Conservation (phyloP, 2,888 invertebrate genomes). For the Drosophila antonietae region DNA sequence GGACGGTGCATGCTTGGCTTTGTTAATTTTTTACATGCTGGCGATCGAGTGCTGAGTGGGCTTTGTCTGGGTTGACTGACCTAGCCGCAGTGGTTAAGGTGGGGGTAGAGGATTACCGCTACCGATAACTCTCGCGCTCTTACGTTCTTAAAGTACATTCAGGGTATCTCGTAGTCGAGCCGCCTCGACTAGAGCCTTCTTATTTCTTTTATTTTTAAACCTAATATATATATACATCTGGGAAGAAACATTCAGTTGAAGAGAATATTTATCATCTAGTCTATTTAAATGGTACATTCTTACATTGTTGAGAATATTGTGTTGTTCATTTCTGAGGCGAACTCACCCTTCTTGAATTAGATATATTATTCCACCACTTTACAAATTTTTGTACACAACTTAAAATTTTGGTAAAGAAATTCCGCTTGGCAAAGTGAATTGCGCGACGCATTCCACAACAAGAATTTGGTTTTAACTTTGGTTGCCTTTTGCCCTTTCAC, state of each 20-base stretch:
- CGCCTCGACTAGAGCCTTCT: too few species aligned
- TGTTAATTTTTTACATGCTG: too few species aligned
- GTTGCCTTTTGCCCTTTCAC: slow-evolving; percentile 46
- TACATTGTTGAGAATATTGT: slow-evolving; percentile 16
- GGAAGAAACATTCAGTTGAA: neutral
- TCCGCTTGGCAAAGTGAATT: slow-evolving; percentile 62
- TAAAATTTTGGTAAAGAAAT: slow-evolving; percentile 59
- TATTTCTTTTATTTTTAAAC: too few species aligned
- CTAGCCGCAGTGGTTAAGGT: too few species aligned
- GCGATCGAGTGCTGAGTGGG: too few species aligned
- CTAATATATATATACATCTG: too few species aligned
- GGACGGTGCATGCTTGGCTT: too few species aligned
- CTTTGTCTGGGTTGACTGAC: too few species aligned
- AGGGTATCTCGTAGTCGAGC: too few species aligned
- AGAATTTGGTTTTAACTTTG: slow-evolving; percentile 60
- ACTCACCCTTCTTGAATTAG: slow-evolving; percentile 40
- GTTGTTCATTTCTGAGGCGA: slow-evolving; percentile 30
- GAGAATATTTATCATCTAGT: neutral
- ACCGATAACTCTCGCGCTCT: too few species aligned
- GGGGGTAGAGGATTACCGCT: too few species aligned
- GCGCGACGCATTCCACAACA: slow-evolving; percentile 60
- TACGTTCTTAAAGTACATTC: too few species aligned
- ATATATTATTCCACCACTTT: slow-evolving; percentile 42
- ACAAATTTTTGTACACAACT: slow-evolving; percentile 52
- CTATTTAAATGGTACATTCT: neutral